Conservation (phyloP, 2,797 vertebrate genomes). For the Rhinella marina region DNA sequence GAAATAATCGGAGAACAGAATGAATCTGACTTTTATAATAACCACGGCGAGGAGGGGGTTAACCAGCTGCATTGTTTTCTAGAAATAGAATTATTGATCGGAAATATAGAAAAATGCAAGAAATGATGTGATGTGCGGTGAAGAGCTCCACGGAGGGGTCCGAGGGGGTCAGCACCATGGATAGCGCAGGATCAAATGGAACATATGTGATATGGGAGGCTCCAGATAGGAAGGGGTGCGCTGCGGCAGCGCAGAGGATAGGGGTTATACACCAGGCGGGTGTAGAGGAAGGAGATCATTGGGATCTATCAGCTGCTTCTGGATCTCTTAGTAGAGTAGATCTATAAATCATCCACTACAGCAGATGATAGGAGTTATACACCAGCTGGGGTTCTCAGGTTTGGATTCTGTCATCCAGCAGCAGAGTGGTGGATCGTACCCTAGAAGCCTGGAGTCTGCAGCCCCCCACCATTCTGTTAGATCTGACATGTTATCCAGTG, state of each 20-base stretch:
- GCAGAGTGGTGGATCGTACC: background rate
- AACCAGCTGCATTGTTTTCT: background rate
- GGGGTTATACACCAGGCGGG: too few species aligned
- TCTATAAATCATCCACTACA: background rate
- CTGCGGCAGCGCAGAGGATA: too few species aligned
- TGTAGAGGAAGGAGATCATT: background rate
- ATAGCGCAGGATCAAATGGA: background rate
- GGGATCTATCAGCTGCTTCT: background rate
- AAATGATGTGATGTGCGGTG: background rate
- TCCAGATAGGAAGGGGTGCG: background rate
- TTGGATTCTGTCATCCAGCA: too few species aligned
- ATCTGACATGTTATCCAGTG: background rate
- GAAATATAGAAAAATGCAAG: background rate
- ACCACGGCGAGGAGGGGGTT: background rate
- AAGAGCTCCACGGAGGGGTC: background rate
- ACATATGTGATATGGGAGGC: background rate
- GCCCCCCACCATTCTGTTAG: background rate
- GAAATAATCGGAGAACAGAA: background rate
- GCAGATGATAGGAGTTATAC: background rate
- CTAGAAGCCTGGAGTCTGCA: background rate
- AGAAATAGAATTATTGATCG: background rate
- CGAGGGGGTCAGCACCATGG: slow-evolving; percentile 19
- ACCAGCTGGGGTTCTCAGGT: too few species aligned
- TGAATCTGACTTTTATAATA: background rate
- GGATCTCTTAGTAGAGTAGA: background rate